Base-by-base conservation (phyloP, 2,113 vertebrate species). In the Vanacampus margaritifer region DNA sequence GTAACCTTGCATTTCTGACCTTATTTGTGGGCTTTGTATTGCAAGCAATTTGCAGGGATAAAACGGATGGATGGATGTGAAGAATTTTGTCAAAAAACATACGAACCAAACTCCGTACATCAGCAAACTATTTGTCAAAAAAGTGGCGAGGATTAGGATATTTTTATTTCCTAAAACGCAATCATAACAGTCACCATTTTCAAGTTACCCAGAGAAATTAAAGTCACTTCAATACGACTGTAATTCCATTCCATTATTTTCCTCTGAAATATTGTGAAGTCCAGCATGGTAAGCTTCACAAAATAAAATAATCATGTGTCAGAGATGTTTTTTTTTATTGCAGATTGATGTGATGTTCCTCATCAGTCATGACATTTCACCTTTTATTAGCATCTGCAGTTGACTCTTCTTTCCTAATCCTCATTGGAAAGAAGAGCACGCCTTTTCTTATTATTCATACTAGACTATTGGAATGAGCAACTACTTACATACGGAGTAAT, bases 391-490 rank as follows among this genome's bases (percentile, higher is more conserved):
- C 60, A 56, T 69, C 68, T 71, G 41, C 59, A 48, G 32, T 62
- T 67, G 68, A 72, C 57, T 81, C 73, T 73, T 74, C 28, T 4
- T 32, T 32, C 74, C 79, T 72, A n/a, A 71, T 66, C 41, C 16
- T 78, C 67, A 75, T 80, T 80, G 65, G 68, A 69, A 71, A 72
- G 67, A 72, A 75, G 64, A 84, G 43, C 12, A 17, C 2, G 16
- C 1, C 43, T 45, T 45, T 45, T 45, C 64, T 2, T 10, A 41
- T 12, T 41, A 10, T 32, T 32, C 28, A 79, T 73, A 61, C 71
- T 73, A 65, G 73, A 84, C 74, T 71, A 76, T 74, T 79, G 69
- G 81, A 83, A 88, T 84, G 84, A 75, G 75, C 35, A 59, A 68
- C 57, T 65, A 64, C 67, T 72, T 35, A 43, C 71, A 72, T 63